Conservation (phyloP, 2,888 invertebrate genomes). For the Archaeoteleia sp. region DNA sequence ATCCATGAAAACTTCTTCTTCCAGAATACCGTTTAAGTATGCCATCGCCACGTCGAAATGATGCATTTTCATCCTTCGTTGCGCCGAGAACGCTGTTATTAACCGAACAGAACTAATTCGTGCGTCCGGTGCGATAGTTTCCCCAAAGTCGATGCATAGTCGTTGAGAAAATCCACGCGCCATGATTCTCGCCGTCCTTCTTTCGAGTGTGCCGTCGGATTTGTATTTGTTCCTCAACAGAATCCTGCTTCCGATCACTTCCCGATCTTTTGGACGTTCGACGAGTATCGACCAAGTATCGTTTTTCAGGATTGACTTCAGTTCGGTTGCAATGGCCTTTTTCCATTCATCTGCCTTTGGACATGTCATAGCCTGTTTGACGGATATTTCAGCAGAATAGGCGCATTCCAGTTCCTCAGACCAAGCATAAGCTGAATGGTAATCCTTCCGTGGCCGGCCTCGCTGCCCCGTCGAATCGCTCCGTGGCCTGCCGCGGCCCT, state of each 20-base stretch:
- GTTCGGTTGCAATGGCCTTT: slow-evolving; percentile 13
- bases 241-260: slow-evolving; percentile 10
- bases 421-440: too few species aligned
- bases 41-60: slow-evolving; percentile 55
- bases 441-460: too few species aligned
- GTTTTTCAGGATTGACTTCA: slow-evolving; percentile 12
- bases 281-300: slow-evolving; percentile 16
- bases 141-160: slow-evolving; percentile 11
- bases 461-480: background rate
- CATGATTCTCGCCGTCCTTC: slow-evolving; percentile 10
- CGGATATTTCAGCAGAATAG: slow-evolving; percentile 16
- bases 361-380: slow-evolving; percentile 29
- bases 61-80: slow-evolving; percentile 33
- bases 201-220: background rate
- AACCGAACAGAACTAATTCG: slow-evolving; percentile 1
- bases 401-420: too few species aligned
- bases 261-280: background rate
- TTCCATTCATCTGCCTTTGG: slow-evolving; percentile 46
- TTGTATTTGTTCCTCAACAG: slow-evolving; percentile 8
- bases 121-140: slow-evolving; percentile 12
- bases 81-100: background rate
- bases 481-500: background rate
- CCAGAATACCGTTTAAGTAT: slow-evolving; percentile 53
- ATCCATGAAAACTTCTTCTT: slow-evolving; percentile 29
- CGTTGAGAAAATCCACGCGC: slow-evolving; percentile 18